These are phyloP conservation scores for Neocrepidodera transversa DNA, from an alignment of 2,888 invertebrate genomes.

Conservation along the genomic window DNA sequence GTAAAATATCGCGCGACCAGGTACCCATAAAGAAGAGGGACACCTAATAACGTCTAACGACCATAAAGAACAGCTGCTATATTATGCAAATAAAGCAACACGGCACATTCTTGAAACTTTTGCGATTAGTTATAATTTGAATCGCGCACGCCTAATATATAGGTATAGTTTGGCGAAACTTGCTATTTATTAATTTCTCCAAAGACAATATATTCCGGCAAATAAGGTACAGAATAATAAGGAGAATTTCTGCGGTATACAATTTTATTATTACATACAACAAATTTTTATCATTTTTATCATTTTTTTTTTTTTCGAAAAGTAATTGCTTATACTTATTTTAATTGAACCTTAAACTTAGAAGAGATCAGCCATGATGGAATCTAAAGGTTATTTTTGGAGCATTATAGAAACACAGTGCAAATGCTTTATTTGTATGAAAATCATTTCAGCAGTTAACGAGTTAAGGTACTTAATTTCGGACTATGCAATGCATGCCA, in stretches of 20 bases:
- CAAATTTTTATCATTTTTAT: not conserved
- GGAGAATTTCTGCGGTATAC: not conserved
- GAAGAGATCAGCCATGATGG: too few relatives aligned
- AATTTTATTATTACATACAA: not conserved
- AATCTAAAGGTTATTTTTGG: too few relatives aligned
- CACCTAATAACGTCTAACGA: constrained; percentile 52
- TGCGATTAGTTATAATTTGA: constrained; percentile 46
- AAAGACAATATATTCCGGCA: constrained; percentile 33
- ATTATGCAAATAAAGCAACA: constrained; percentile 49
- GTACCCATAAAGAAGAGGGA: constrained; percentile 42
- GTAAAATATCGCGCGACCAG: not conserved
- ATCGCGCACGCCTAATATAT: constrained; percentile 31
- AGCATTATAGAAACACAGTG: too few relatives aligned
- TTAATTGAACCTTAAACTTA: too few relatives aligned
- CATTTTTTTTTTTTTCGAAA: too few relatives aligned
- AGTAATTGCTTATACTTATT: too few relatives aligned
- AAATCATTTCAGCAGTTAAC: too few relatives aligned
- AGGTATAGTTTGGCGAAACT: constrained; percentile 28
- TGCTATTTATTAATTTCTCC: constrained; percentile 31
- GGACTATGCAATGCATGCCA: too few relatives aligned
- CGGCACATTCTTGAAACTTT: constrained; percentile 46
- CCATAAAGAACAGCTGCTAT: constrained; percentile 53
- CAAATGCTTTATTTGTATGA: too few relatives aligned
- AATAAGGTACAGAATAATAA: not conserved
- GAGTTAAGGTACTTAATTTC: too few relatives aligned